Percentiles rank a stretch among this genome's conserved stretches.
Conservation (phyloP, 2,113 vertebrate genomes). For the Chauna torquata region DNA sequence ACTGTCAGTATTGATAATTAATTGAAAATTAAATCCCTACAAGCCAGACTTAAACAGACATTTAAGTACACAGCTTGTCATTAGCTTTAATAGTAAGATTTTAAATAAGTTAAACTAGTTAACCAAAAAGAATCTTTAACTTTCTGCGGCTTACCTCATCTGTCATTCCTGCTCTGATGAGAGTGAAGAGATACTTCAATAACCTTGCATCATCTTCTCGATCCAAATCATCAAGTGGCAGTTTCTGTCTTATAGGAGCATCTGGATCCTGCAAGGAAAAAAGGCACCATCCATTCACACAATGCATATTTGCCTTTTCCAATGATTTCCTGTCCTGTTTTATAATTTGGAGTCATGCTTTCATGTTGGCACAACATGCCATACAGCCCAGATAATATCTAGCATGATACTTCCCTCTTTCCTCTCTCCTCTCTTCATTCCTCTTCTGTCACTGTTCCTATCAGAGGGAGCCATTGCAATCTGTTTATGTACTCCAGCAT, state of each 20-base stretch:
- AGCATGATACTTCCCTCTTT: background rate
- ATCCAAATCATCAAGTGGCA: conserved; percentile 94
- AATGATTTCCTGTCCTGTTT: background rate
- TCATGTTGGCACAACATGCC: background rate
- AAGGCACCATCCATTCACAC: background rate
- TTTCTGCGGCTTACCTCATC: conserved; percentile 83
- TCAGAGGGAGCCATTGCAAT: background rate
- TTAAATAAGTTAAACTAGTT: background rate
- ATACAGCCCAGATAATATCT: background rate
- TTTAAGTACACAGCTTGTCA: background rate
- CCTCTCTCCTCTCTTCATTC: background rate
- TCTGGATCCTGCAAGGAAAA: conserved; percentile 87
- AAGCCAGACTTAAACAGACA: background rate
- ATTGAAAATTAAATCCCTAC: background rate
- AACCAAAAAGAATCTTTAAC: background rate
- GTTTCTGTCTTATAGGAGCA: conserved; percentile 92
- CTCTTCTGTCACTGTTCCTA: background rate
- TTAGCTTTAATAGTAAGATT: background rate
- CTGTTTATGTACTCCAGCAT: background rate
- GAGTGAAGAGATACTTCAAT: conserved; percentile 92
- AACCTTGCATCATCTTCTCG: conserved; percentile 91
- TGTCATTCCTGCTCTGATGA: conserved; percentile 95
- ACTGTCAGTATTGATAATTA: background rate
- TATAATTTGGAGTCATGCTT: background rate
- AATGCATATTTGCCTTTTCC: background rate